Base-by-base conservation (phyloP, 1,140 invertebrate species). In the Chelonus insularis region DNA sequence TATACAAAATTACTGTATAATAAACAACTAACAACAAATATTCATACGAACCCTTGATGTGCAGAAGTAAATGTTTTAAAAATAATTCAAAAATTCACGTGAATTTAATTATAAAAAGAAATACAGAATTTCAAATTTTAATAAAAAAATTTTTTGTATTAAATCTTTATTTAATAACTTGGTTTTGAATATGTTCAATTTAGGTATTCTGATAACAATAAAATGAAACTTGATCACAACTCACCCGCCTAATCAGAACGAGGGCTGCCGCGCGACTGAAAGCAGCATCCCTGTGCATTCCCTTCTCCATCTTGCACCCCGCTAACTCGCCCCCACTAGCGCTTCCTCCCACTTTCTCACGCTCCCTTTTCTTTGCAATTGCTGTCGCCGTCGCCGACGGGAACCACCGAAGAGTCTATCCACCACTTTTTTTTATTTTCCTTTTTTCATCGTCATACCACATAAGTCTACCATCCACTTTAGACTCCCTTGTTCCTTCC, bases 211-310 rank as follows among this genome's bases (percentile, higher is more conserved):
- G 3, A 25, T 25, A 12, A 23, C 21, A 29, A 43, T 23, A n/a
- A n/a, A n/a, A n/a, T n/a, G n/a, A 39, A 16, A 41, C 20, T 21
- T 29, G 52, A 29, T 7, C 25, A 29, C 25, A 4, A 39, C 14
- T 11, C 16, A 37, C 11, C 71, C 68, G 67, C 73, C 71, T 67
- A 68, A 62, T 68, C 72, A 61, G 66, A 67, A 41, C 73, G 71
- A 76, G 66, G 75, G 75, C 73, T 69, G 72, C 73, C 73, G 72
- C 75, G 67, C 75, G 71, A 76, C 75, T 76, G 71, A 76, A 71
- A 68, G 58, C 60, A 64, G 67, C 68, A 64, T 69, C 69, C 70
- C 66, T 71, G 65, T 66, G 60, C 66, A 57, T 62, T 50, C 65
- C 51, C 63, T 62, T 66, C 55, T 47, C 63, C 60, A 62, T 64